A percentile compares a stretch with the other conserved stretches of the same genome.
phyloP scores from a whole-genome alignment of 2,888 invertebrate species.

The Baccha elongata region DNA sequence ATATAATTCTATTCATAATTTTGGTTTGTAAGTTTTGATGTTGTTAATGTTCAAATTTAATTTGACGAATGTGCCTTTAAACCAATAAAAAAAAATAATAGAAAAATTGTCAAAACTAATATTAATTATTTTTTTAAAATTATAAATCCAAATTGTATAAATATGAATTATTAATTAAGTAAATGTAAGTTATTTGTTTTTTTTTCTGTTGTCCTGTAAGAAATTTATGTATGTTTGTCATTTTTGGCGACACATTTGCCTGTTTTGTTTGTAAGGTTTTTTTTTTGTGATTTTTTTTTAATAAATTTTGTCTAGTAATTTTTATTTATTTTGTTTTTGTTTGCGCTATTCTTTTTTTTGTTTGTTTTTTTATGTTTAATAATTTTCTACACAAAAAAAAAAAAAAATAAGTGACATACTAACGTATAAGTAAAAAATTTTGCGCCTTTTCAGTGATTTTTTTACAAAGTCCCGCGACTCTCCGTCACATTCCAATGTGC shows the following conservation, averaged over 20 bases:
- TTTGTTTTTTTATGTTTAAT: slow-evolving; percentile 75
- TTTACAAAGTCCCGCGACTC: slow-evolving; percentile 94
- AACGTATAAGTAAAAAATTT: slow-evolving; percentile 94
- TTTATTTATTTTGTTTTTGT: slow-evolving; percentile 36
- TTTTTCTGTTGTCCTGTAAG: slow-evolving; percentile 44
- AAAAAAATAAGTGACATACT: slow-evolving; percentile 79
- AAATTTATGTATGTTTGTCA: slow-evolving; percentile 28
- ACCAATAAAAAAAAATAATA: slow-evolving; percentile 35
- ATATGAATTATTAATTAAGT: slow-evolving; percentile 62
- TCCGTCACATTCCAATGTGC: slow-evolving; percentile 94
- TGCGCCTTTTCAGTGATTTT: slow-evolving; percentile 95
- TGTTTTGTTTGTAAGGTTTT: slow-evolving; percentile 57
- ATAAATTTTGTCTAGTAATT: slow-evolving; percentile 64
- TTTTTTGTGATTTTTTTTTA: slow-evolving; percentile 46
- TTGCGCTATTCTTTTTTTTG: slow-evolving; percentile 66
- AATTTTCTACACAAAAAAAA: slow-evolving; percentile 69
- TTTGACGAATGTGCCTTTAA: slow-evolving; percentile 44
- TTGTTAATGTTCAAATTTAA: slow-evolving; percentile 4
- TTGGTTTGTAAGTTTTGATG: slow-evolving; percentile 16
- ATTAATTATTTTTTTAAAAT: slow-evolving; percentile 46
- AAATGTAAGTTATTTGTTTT: slow-evolving; percentile 34
- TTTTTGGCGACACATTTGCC: slow-evolving; percentile 42
- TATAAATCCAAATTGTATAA: slow-evolving; percentile 58
- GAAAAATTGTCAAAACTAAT: slow-evolving; percentile 34
- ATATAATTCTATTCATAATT: slow-evolving; percentile 19